Conservation (phyloP, 2,888 invertebrate species). For the Callyntrura guangdongensis region DNA sequence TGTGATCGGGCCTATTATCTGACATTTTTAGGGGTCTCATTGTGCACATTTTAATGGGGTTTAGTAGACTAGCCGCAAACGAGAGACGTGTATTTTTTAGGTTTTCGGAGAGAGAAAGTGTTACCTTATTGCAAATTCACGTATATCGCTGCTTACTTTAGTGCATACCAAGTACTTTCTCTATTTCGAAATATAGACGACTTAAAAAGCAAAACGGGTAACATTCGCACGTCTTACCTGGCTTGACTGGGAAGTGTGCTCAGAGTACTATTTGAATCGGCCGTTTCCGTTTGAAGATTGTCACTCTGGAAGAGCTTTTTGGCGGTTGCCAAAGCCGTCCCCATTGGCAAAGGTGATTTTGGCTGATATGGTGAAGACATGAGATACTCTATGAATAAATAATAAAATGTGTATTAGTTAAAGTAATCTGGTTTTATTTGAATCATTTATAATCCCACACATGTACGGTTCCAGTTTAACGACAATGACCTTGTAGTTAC, state of each 20-base stretch:
- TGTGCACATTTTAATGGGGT: too few relatives aligned
- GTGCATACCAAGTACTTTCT: too few relatives aligned
- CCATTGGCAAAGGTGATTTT: conserved; percentile 84
- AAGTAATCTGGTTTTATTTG: neutral
- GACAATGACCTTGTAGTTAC: neutral
- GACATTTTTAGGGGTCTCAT: too few relatives aligned
- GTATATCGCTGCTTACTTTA: too few relatives aligned
- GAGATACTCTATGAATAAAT: conserved; percentile 83
- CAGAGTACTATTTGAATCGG: conserved; percentile 84
- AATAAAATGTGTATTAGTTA: neutral
- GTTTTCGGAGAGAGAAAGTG: too few relatives aligned
- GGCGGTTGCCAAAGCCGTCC: conserved; percentile 84
- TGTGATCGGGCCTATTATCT: too few relatives aligned
- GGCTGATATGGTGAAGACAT: conserved; percentile 85
- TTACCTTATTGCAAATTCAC: too few relatives aligned
- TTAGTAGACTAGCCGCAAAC: too few relatives aligned
- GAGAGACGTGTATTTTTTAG: too few relatives aligned
- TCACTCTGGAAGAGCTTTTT: conserved; percentile 85
- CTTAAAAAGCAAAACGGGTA: too few relatives aligned
- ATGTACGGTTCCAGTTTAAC: conserved; percentile 8
- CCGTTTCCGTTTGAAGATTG: conserved; percentile 84
- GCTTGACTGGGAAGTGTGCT: conserved; percentile 85
- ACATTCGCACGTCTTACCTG: too few relatives aligned
- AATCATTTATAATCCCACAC: neutral
- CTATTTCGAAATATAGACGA: too few relatives aligned